These are phyloP conservation scores for Tipula vernalis DNA, from an alignment of 2,888 invertebrate genomes.

Conservation along the genomic window DNA sequence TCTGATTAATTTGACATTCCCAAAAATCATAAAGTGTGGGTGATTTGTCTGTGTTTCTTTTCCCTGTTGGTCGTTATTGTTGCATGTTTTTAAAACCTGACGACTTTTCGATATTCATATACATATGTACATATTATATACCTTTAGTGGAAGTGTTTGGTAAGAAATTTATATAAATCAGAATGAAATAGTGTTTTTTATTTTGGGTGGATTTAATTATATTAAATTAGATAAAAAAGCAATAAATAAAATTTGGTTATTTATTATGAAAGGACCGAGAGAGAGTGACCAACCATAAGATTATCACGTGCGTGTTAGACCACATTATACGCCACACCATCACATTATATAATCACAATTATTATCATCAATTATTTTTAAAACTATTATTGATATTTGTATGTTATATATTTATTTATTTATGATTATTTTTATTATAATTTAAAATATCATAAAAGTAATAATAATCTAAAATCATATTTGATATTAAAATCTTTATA, in stretches of 20 bases:
- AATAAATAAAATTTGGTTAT: not conserved
- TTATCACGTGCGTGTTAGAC: not conserved
- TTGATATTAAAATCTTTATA: not conserved
- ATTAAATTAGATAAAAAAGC: not conserved
- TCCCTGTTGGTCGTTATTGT: not conserved
- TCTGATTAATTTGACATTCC: not conserved
- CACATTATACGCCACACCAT: not conserved
- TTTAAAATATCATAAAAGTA: not conserved
- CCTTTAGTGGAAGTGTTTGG: not conserved
- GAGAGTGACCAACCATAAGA: not conserved
- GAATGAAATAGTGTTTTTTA: not conserved
- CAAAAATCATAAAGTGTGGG: not conserved
- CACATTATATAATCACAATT: not conserved
- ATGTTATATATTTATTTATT: not conserved
- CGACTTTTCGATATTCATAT: not conserved
- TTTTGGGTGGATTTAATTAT: not conserved
- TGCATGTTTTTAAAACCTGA: not conserved
- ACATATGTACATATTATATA: not conserved
- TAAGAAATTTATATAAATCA: not conserved
- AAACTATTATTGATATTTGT: not conserved
- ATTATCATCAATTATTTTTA: no score
- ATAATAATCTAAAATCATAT: not conserved
- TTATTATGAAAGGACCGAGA: not conserved
- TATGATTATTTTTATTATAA: not conserved
- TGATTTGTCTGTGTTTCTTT: not conserved